Percentiles rank a stretch among this genome's conserved stretches.
Evolutionary conservation across 2,797 vertebrate species (phyloP).

Genomic region (Rhinichthys osculus): DNA sequence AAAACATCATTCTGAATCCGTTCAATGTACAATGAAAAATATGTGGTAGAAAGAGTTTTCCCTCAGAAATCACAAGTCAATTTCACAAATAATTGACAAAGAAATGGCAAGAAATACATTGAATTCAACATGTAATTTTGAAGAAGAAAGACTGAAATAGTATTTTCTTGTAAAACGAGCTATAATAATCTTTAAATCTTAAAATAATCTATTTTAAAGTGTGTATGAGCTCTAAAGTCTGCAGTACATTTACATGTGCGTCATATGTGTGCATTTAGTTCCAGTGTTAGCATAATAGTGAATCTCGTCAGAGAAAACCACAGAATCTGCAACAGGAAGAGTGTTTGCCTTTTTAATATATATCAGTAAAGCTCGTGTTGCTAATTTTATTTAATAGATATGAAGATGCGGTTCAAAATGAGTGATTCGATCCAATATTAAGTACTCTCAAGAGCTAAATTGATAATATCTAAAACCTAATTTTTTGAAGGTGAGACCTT

Average conservation of each 20-base stretch:
- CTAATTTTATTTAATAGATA: neutral
- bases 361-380: neutral
- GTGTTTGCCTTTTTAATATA: neutral
- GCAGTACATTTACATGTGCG: too few relatives aligned
- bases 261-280: too few relatives aligned
- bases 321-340: neutral
- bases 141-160: neutral
- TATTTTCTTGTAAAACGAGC: neutral
- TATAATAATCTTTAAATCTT: neutral
- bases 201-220: neutral
- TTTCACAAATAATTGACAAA: neutral
- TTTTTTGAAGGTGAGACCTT: too few relatives aligned
- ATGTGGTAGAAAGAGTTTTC: too few relatives aligned
- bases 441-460: too few relatives aligned
- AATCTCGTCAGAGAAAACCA: too few relatives aligned
- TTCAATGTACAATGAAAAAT: slow-evolving; percentile 51
- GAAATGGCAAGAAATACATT: neutral
- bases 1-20: slow-evolving; percentile 58
- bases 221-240: neutral
- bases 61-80: too few relatives aligned
- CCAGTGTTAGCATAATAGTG: neutral
- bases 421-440: neutral
- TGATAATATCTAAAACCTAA: too few relatives aligned
- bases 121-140: neutral
- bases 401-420: neutral